Base-by-base conservation (phyloP, 2,113 vertebrate species). In the Proterorhinus semilunaris region DNA sequence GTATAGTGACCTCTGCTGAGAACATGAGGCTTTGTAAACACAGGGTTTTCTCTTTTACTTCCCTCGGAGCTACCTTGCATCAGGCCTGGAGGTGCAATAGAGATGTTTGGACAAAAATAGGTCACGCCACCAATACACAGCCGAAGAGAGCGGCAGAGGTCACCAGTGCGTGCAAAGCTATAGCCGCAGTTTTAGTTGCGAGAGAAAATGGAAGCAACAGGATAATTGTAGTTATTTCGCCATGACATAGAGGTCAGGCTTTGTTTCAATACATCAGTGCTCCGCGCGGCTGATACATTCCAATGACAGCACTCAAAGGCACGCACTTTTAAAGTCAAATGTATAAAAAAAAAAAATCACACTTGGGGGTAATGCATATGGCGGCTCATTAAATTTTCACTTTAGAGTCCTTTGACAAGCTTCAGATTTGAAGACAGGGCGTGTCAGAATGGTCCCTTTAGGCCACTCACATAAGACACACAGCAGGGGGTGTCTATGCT, bases 371-470 rank as follows among this genome's bases (percentile, higher is more conserved):
- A 74, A 86, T 76, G 66, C 78, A 83, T 83, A 87, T 77, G 81
- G 83, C 69, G 81, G 70, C 85, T 90, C 89, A 88, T 91, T 91
- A 90, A 87, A 90, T 88, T 85, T 74, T 75, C 66, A 72, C 82
- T 84, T 80, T 74, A 67, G 69, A 82, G 71, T 68, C 77, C 69
- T 76, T 83, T 85, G 80, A 84, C 55, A 58, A 76, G 80, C 74
- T 81, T 75, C 47, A 4, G 83, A 85, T 76, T 76, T 52, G 55
- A 76, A 74, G 85, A 84, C 82, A 83, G 75, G 72, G 75, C 21
- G 42, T 68, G 68, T 67, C 76, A 74, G 80, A 88, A 62, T 70
- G 73, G 78, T 82, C 81, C 85, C 87, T 71, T 66, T 69, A 83
- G 87, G 88, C 83, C 71, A 74, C 59, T 79, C 63, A 66, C 77